phyloP scores from a whole-genome alignment of 2,888 invertebrate species.

The Heteropelma amictum region DNA sequence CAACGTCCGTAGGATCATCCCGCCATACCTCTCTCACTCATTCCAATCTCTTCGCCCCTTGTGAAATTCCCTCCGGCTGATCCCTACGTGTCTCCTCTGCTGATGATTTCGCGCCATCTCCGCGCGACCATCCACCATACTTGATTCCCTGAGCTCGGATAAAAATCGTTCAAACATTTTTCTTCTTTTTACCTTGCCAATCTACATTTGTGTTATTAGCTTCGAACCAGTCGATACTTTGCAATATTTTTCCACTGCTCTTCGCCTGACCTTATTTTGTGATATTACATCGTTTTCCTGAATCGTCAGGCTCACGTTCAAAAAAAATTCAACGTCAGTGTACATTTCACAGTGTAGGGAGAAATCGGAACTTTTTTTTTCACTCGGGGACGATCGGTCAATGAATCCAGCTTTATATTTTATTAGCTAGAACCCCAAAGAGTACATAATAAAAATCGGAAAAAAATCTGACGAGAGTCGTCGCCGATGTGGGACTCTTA shows the following conservation, averaged over 20 bases:
- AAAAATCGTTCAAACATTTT: constrained; percentile 43
- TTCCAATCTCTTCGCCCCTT: constrained; percentile 24
- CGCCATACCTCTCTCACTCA: constrained; percentile 5
- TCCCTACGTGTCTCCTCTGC: constrained; percentile 1
- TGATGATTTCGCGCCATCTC: neutral
- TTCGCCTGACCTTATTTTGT: too few species aligned
- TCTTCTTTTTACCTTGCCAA: constrained; percentile 1
- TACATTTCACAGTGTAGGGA: too few species aligned
- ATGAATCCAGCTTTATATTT: too few species aligned
- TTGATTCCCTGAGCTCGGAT: constrained; percentile 22
- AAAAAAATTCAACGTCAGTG: too few species aligned
- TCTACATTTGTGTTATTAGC: neutral
- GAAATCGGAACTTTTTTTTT: too few species aligned
- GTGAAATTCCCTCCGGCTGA: constrained; percentile 2
- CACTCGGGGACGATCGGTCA: too few species aligned
- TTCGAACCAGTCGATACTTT: too few species aligned
- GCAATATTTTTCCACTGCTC: too few species aligned
- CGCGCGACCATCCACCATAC: neutral
- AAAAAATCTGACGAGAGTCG: too few species aligned
- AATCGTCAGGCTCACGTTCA: too few species aligned
- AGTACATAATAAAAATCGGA: too few species aligned
- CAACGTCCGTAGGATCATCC: neutral
- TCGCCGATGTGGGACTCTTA: neutral
- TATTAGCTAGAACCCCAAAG: neutral
- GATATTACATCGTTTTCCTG: too few species aligned